These are phyloP conservation scores for Ectemnius lituratus DNA, from an alignment of 2,888 invertebrate genomes.

Conservation along the genomic window DNA sequence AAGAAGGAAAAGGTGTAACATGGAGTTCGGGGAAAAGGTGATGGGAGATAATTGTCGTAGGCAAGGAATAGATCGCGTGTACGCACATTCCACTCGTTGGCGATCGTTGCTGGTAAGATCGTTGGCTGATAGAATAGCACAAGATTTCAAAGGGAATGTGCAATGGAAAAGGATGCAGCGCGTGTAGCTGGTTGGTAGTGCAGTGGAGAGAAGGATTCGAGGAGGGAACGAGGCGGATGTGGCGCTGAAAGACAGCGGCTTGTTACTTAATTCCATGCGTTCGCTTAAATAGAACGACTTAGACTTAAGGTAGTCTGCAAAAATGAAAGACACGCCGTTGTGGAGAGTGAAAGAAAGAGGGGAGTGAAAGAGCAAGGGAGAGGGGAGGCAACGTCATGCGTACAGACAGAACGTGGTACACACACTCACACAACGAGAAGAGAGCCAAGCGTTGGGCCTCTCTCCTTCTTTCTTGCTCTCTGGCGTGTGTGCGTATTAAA, in stretches of 20 bases:
- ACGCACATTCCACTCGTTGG: slow-evolving; percentile 31
- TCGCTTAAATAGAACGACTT: slow-evolving; percentile 72
- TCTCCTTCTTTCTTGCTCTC: background rate
- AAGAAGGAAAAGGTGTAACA: background rate
- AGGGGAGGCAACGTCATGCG: slow-evolving; percentile 28
- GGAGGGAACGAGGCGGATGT: slow-evolving; percentile 63
- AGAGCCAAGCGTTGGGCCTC: background rate
- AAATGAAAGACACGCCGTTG: slow-evolving; percentile 66
- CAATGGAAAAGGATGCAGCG: slow-evolving; percentile 8
- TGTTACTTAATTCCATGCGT: slow-evolving; percentile 71
- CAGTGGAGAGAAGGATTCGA: slow-evolving; percentile 14
- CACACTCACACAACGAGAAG: background rate
- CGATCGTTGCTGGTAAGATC: background rate
- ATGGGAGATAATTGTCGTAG: slow-evolving; percentile 47
- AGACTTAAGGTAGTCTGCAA: slow-evolving; percentile 70
- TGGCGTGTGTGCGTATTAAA: too few relatives aligned
- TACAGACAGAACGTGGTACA: slow-evolving; percentile 26
- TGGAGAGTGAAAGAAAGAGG: slow-evolving; percentile 40
- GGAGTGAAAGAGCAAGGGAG: slow-evolving; percentile 20
- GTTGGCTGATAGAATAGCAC: background rate
- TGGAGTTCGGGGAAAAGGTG: slow-evolving; percentile 39
- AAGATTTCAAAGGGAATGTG: slow-evolving; percentile 12
- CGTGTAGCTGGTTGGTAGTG: background rate
- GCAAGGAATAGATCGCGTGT: slow-evolving; percentile 45
- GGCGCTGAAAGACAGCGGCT: slow-evolving; percentile 70